These are phyloP conservation scores for Gymnocheta viridis DNA, from an alignment of 2,888 invertebrate species.

Conservation along the genomic window DNA sequence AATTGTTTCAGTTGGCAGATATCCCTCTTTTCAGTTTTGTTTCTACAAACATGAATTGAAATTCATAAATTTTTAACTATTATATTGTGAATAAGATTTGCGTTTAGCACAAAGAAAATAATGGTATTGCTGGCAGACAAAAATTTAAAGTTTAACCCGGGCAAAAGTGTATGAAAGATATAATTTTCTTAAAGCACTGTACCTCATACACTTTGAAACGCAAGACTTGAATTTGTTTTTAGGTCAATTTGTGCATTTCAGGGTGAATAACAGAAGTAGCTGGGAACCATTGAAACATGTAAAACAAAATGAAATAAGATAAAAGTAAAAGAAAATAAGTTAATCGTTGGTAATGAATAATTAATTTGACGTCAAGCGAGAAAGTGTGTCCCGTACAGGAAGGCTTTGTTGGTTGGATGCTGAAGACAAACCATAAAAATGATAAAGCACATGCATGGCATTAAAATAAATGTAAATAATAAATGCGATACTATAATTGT, in stretches of 20 bases:
- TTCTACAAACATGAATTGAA: conserved; percentile 42
- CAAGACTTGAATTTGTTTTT: neutral
- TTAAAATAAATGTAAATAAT: conserved; percentile 28
- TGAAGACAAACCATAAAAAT: neutral
- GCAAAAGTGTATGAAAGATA: neutral
- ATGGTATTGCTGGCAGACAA: neutral
- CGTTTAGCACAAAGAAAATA: conserved; percentile 16
- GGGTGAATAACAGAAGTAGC: neutral
- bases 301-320: neutral
- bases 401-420: neutral
- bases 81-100: conserved; percentile 51
- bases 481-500: conserved; percentile 21
- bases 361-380: conserved; percentile 64
- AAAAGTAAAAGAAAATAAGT: conserved; percentile 40
- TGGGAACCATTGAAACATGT: neutral
- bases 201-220: neutral
- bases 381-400: neutral
- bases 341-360: conserved; percentile 69
- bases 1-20: neutral
- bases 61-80: conserved; percentile 68
- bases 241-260: neutral
- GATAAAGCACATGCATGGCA: conserved; percentile 4
- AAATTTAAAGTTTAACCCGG: neutral
- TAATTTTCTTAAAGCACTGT: neutral
- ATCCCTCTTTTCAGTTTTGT: neutral